phyloP scores from a whole-genome alignment of 2,113 vertebrate genomes.

The Pluvianellus socialis region DNA sequence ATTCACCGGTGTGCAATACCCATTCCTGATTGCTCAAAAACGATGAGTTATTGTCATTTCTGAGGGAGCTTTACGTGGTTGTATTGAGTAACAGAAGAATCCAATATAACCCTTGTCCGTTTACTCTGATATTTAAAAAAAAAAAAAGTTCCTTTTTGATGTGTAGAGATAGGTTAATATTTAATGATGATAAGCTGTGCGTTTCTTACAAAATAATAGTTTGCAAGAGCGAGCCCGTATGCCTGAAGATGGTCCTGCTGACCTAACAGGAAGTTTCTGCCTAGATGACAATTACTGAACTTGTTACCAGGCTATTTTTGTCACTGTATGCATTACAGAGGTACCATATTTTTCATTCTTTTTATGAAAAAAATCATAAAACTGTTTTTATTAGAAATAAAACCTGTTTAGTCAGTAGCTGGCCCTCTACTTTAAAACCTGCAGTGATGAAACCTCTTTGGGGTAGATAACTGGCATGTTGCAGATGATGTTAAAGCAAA shows the following conservation, averaged over 20 bases:
- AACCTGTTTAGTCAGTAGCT: not conserved
- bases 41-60: not conserved
- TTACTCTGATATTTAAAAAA: not conserved
- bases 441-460: not conserved
- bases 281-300: not conserved
- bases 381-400: not conserved
- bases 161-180: constrained; percentile 6
- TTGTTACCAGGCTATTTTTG: not conserved
- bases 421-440: not conserved
- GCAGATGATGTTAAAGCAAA: not conserved
- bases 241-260: not conserved
- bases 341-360: not conserved
- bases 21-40: not conserved
- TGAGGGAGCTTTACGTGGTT: not conserved
- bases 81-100: constrained; percentile 10
- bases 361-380: not conserved
- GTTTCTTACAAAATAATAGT: not conserved
- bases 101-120: not conserved
- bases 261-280: not conserved
- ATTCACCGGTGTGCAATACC: not conserved
- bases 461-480: not conserved
- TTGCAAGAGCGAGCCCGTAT: not conserved
- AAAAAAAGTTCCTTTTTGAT: not conserved
- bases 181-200: not conserved
- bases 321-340: not conserved